Evolutionary conservation across 2,113 vertebrate genomes (phyloP).

Genomic region (Prunella himalayana): DNA sequence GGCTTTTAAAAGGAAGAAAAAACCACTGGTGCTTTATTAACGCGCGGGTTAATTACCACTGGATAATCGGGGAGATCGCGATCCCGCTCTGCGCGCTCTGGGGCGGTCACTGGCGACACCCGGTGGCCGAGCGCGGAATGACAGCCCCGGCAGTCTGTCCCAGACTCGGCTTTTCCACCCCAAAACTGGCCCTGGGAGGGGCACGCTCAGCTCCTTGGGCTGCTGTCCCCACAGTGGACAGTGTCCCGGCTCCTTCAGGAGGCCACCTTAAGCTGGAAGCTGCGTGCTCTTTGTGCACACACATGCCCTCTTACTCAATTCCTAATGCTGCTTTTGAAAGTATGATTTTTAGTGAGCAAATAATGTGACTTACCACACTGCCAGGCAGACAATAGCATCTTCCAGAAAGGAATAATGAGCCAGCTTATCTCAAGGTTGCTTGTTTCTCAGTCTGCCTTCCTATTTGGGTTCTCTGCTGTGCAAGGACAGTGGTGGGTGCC

Average conservation of each 20-base stretch:
- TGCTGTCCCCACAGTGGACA: fast-evolving
- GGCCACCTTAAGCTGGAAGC: fast-evolving
- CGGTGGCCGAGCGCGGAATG: background rate
- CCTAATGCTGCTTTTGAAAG: background rate
- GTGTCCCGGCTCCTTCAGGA: background rate
- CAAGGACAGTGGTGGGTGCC: background rate
- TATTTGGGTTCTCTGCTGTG: background rate
- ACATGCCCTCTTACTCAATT: fast-evolving
- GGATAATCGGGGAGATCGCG: fast-evolving
- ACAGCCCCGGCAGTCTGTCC: fast-evolving
- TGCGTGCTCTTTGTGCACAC: fast-evolving
- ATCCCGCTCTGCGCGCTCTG: fast-evolving
- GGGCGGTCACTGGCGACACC: slow-evolving; percentile 16
- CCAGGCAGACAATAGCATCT: too few species aligned
- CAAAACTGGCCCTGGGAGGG: fast-evolving
- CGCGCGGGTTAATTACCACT: fast-evolving
- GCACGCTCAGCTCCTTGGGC: fast-evolving
- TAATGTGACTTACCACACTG: too few species aligned
- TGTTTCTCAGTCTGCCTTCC: background rate
- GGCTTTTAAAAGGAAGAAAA: background rate
- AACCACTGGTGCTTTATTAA: fast-evolving
- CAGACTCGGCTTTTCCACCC: fast-evolving
- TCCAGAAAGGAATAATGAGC: background rate
- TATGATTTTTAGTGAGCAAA: too few species aligned
- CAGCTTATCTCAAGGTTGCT: background rate